These are phyloP conservation scores for Clunio marinus DNA, from an alignment of 2,888 invertebrate genomes.

Conservation along the genomic window DNA sequence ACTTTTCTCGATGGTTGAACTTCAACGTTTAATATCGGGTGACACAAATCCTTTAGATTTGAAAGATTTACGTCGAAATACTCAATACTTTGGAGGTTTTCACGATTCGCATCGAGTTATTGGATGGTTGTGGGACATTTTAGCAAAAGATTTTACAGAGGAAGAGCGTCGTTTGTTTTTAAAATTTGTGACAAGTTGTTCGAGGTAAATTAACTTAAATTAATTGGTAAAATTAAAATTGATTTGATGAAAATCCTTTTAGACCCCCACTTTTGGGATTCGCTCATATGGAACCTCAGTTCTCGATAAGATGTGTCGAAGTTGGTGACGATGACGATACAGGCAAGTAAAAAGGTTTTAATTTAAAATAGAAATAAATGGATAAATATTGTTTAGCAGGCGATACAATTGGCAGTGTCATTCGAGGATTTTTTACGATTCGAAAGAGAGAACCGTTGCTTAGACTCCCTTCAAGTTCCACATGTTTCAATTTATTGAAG, in stretches of 20 bases:
- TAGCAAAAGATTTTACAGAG: constrained; percentile 90
- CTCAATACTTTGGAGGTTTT: constrained; percentile 99
- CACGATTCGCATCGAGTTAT: constrained; percentile 97
- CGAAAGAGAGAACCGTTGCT: constrained; percentile 90
- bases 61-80: constrained; percentile 79
- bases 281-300: constrained; percentile 93
- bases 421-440: constrained; percentile 96
- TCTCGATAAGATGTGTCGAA: constrained; percentile 98
- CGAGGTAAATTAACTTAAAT: constrained; percentile 47
- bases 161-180: constrained; percentile 90
- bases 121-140: constrained; percentile 97
- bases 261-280: constrained; percentile 95
- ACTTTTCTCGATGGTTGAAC: constrained; percentile 92
- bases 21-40: constrained; percentile 52
- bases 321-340: constrained; percentile 96
- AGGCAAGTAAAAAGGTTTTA: constrained; percentile 53
- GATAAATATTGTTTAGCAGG: neutral
- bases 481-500: constrained; percentile 97
- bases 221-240: neutral
- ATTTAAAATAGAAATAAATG: constrained; percentile 27
- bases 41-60: constrained; percentile 92
- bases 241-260: neutral
- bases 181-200: constrained; percentile 95
- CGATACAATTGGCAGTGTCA: constrained; percentile 75
- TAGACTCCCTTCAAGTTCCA: constrained; percentile 97